Evolutionary conservation across 2,797 vertebrate species (phyloP).

Genomic region (Muscicapa comitata): DNA sequence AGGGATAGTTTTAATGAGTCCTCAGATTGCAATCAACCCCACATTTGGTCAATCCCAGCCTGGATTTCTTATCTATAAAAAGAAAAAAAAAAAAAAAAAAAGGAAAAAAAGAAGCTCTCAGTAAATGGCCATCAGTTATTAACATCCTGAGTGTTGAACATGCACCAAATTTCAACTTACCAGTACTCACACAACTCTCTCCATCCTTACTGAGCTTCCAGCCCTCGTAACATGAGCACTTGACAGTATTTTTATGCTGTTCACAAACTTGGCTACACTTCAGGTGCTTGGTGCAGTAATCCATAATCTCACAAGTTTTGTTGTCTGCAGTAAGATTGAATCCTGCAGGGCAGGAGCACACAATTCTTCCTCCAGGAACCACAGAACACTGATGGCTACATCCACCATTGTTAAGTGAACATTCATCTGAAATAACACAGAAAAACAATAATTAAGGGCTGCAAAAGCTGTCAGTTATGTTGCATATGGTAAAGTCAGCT

Average conservation of each 20-base stretch:
- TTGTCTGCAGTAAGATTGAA: constrained; percentile 86
- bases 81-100: not conserved
- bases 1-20: not conserved
- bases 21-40: not conserved
- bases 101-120: not conserved
- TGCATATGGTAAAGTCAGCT: not conserved
- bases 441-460: not conserved
- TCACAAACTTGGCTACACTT: constrained; percentile 97
- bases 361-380: constrained; percentile 89
- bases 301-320: constrained; percentile 90
- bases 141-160: not conserved
- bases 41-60: not conserved
- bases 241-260: constrained; percentile 92
- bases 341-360: constrained; percentile 90
- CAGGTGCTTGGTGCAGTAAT: constrained; percentile 91
- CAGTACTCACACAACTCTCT: constrained; percentile 89
- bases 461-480: not conserved
- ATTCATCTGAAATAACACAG: constrained; percentile 80
- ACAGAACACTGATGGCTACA: constrained; percentile 96
- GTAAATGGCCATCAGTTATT: not conserved
- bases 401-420: constrained; percentile 90
- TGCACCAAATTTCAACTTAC: constrained; percentile 68
- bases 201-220: constrained; percentile 90
- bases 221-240: constrained; percentile 95
- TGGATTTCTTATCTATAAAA: rapidly evolving